Percentiles rank a stretch among this genome's conserved stretches.
Conservation (phyloP, 2,888 invertebrate species). For the Strigamia transsilvanica region DNA sequence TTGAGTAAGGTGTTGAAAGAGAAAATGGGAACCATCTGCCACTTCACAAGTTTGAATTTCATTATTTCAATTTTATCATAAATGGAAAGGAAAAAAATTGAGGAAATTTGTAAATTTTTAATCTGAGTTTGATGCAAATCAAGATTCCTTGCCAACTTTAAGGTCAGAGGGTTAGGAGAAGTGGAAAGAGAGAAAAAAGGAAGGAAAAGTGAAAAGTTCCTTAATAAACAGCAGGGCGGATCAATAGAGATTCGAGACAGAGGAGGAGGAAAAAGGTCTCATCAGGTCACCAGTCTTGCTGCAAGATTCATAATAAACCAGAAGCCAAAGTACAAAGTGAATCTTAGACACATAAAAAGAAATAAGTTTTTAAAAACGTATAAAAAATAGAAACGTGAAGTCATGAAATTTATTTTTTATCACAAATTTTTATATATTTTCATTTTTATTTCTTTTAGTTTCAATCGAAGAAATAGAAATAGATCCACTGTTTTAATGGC, state of each 20-base stretch:
- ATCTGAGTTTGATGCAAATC: not conserved
- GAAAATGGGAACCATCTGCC: not conserved
- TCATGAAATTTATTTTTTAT: slow-evolving; percentile 6
- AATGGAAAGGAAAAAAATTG: not conserved
- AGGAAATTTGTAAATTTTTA: not conserved
- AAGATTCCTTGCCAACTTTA: not conserved
- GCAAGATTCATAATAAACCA: slow-evolving; percentile 16
- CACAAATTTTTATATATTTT: not conserved
- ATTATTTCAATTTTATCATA: too few species aligned
- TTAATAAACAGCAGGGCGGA: slow-evolving; percentile 26
- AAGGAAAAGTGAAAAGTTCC: slow-evolving; percentile 26
- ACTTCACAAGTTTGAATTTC: not conserved
- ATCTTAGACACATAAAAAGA: slow-evolving; percentile 9
- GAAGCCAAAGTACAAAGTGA: slow-evolving; percentile 26
- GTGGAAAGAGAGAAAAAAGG: not conserved
- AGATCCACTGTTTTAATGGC: not conserved
- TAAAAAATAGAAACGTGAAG: not conserved
- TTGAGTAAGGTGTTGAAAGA: not conserved
- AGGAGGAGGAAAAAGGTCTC: slow-evolving; percentile 5
- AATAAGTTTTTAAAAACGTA: not conserved
- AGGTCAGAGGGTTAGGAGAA: not conserved
- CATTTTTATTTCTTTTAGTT: not conserved
- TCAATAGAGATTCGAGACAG: slow-evolving; percentile 21
- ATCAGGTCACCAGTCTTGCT: slow-evolving; percentile 16
- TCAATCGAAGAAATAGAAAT: not conserved